Conservation (phyloP, 2,888 invertebrate genomes). For the Drosophila neoperkinsi region DNA sequence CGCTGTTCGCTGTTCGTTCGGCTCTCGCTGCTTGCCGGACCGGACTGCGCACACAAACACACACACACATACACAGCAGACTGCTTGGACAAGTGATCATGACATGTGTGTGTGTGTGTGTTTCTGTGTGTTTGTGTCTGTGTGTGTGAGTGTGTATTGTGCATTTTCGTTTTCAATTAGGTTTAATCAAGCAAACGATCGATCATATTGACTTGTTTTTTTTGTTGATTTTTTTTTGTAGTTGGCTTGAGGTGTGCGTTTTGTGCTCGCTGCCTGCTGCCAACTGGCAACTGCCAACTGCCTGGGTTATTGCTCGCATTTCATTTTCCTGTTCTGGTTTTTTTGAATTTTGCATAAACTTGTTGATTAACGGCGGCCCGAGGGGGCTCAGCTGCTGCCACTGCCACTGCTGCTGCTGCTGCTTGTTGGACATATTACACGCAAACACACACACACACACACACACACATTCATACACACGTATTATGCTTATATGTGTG, state of each 20-base stretch:
- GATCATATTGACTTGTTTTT: slow-evolving; percentile 80
- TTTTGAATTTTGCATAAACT: slow-evolving; percentile 75
- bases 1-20: slow-evolving; percentile 20
- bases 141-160: slow-evolving; percentile 50
- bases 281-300: slow-evolving; percentile 33
- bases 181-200: slow-evolving; percentile 81
- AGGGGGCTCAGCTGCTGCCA: slow-evolving; percentile 71
- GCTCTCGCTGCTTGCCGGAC: slow-evolving; percentile 55
- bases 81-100: slow-evolving; percentile 69
- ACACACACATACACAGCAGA: slow-evolving; percentile 10
- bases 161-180: slow-evolving; percentile 81
- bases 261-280: slow-evolving; percentile 31
- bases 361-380: slow-evolving; percentile 74
- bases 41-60: slow-evolving; percentile 52
- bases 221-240: slow-evolving; percentile 21
- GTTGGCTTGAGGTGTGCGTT: slow-evolving; percentile 76
- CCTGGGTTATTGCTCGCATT: slow-evolving; percentile 78
- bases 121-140: slow-evolving; percentile 17
- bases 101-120: slow-evolving; percentile 50
- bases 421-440: slow-evolving; percentile 47
- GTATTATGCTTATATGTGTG: background rate
- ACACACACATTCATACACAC: background rate
- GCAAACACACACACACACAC: background rate
- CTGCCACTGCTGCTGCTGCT: slow-evolving; percentile 47
- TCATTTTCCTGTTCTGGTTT: slow-evolving; percentile 79